Evolutionary conservation across 2,113 vertebrate species (phyloP), one percentile per base, ranked within the genome.

Genomic region (Puffinus mauretanicus): DNA sequence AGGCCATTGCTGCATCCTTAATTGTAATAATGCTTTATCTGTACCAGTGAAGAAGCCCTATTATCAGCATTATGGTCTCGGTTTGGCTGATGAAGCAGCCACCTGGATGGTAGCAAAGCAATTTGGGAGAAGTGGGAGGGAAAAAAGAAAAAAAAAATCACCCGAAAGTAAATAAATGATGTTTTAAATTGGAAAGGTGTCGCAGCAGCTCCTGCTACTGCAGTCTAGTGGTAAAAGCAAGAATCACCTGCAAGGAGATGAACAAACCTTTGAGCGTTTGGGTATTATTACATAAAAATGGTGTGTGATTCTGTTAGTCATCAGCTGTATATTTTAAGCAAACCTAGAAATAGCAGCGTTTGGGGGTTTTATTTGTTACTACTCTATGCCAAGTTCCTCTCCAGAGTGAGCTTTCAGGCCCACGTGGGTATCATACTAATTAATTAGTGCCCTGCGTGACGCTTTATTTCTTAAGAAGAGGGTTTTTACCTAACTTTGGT

Each of bases 181-280:
- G 30, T 32, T 75, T 86, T 47, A n/a, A 62, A 30, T 18, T 5
- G 16, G 36, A 26, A 51, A 32, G 55, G 34, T 40, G 22, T 38
- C 16, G 13, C 15, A 13, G 51, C 21, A 3, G 3, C 18, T 47
- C 25, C 49, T 32, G 49, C 52, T 58, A 1, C n/a, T 14, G 42
- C 42, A 20, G 36, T 58, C 62, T 58, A 24, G 72, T 30, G 62
- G 52, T 27, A 16, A 42, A 58, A 44, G 25, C 36, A 13, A 64
- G 72, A 42, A 60, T 24, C 25, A 8, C 36, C 54, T 25, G 38
- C 9, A 3, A 10, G 25, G 52, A 13, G 51, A 11, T 26, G 32
- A 29, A 27, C 7, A 8, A 66, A 6, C 32, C 61, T 34, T 8
- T 7, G 6, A 22, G 61, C 1, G 7, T 29, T 66, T 0, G 14